phyloP scores from a whole-genome alignment of 2,797 vertebrate species.

The Peromyscus melanophrys region DNA sequence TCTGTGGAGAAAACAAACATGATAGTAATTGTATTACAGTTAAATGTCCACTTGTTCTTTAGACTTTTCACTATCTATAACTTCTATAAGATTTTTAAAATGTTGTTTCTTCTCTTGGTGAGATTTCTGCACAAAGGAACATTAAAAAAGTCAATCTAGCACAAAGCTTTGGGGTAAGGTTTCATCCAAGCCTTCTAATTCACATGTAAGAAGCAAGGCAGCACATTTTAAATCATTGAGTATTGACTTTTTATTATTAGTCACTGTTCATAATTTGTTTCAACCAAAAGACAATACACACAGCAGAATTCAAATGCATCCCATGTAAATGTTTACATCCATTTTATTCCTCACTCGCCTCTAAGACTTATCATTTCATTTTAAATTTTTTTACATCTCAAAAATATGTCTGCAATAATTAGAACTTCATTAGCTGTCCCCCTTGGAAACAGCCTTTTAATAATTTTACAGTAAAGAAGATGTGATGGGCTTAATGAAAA shows the following conservation, averaged over 20 bases:
- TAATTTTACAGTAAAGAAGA: slow-evolving; percentile 85
- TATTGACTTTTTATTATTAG: slow-evolving; percentile 96
- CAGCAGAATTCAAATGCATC: slow-evolving; percentile 98
- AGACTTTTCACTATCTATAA: slow-evolving; percentile 27
- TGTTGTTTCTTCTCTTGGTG: slow-evolving; percentile 67
- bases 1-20: slow-evolving; percentile 45
- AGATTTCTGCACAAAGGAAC: slow-evolving; percentile 62
- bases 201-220: slow-evolving; percentile 86
- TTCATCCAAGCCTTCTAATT: slow-evolving; percentile 59
- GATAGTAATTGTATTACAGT: neutral
- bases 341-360: slow-evolving; percentile 93
- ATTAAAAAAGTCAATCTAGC: slow-evolving; percentile 31
- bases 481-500: slow-evolving; percentile 85
- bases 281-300: slow-evolving; percentile 99
- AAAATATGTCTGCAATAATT: slow-evolving; percentile 92
- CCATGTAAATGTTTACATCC: slow-evolving; percentile 97
- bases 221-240: slow-evolving; percentile 91
- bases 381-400: slow-evolving; percentile 93
- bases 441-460: slow-evolving; percentile 85
- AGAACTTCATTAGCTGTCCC: slow-evolving; percentile 87
- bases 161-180: slow-evolving; percentile 71
- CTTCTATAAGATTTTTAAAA: slow-evolving; percentile 12
- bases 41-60: slow-evolving; percentile 40
- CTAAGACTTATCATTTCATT: slow-evolving; percentile 92
- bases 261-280: slow-evolving; percentile 96